Evolutionary conservation across 2,888 invertebrate species (phyloP).

Genomic region (Chromoteleia sp.): DNA sequence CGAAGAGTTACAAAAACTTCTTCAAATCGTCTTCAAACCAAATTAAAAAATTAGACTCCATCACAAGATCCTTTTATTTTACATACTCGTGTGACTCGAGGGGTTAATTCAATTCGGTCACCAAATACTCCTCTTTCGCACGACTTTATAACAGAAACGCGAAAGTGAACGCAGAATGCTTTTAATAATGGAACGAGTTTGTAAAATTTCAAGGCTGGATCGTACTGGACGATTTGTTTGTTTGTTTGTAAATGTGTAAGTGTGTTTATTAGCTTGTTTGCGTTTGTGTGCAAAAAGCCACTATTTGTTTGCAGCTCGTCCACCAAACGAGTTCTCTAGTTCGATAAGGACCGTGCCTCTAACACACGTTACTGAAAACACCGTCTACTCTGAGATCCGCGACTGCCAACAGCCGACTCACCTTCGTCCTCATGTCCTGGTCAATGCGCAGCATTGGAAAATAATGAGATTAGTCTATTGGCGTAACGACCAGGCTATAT

Average conservation of each 20-base stretch:
- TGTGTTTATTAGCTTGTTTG: not conserved
- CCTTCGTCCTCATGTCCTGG: slow-evolving; percentile 86
- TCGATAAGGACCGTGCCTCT: slow-evolving; percentile 38
- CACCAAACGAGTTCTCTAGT: slow-evolving; percentile 34
- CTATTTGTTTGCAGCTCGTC: slow-evolving; percentile 29
- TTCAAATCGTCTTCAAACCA: no score
- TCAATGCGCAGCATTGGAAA: slow-evolving; percentile 73
- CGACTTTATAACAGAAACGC: slow-evolving; percentile 20
- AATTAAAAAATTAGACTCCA: no score
- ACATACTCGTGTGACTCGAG: not conserved
- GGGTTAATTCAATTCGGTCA: slow-evolving; percentile 1
- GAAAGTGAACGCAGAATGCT: slow-evolving; percentile 4
- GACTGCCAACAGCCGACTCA: slow-evolving; percentile 79
- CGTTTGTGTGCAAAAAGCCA: not conserved
- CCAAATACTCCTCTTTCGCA: not conserved
- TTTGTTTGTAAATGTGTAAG: not conserved
- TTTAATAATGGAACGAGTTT: slow-evolving; percentile 47
- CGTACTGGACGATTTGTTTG: not conserved
- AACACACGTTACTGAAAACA: slow-evolving; percentile 38
- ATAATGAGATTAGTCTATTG: slow-evolving; percentile 78
- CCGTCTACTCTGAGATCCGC: slow-evolving; percentile 59
- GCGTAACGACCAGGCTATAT: slow-evolving; percentile 72
- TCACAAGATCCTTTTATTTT: not conserved
- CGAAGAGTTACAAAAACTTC: no score
- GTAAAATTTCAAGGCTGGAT: slow-evolving; percentile 33